Base-by-base conservation (phyloP, 2,797 vertebrate species). In the Hyperoplus immaculatus region DNA sequence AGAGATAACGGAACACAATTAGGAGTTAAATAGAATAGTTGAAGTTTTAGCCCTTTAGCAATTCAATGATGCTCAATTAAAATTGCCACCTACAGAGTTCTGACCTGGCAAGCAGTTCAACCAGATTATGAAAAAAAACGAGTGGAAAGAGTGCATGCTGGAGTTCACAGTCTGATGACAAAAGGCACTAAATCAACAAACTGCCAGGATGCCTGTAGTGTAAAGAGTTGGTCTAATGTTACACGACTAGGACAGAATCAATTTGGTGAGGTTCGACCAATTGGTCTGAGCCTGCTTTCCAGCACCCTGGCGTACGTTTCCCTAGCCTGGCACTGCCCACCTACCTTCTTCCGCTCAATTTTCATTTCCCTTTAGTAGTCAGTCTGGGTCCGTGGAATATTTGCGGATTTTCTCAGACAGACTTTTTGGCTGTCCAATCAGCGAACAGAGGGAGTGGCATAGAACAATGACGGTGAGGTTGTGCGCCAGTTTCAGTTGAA, bases 1-100 rank as follows among this genome's bases (percentile, higher is more conserved):
- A 79, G 42, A 62, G 12, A 64, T 59, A 66, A 72, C 0, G 59
- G 50, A 4, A 47, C 69, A 72, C 0, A 0, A 21, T 10, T 77
- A 29, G n/a, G 36, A 69, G 43, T 58, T 58, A 53, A 29, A 77
- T 11, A 67, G 13, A 56, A 3, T n/a, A 7, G 8, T 53, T n/a
- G 36, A 36, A n/a, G 42, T 3, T 14, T 13, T 39, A 43, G 36
- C 4, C 9, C 8, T 60, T 29, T 13, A 18, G 36, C n/a, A 76
- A 61, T 4, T 8, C 21, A 65, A 10, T 18, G 9, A 39, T 16
- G 21, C 8, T 7, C 36, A 8, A 6, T 43, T 38, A 29, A 4
- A 14, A 39, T 7, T 69, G 15, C 16, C 14, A 36, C 6, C 43
- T 14, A 69, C 18, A 45, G 13, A 39, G 14, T 50, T n/a, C 6